Conservation (phyloP, 2,113 vertebrate genomes). For the Nerophis lumbriciformis region DNA sequence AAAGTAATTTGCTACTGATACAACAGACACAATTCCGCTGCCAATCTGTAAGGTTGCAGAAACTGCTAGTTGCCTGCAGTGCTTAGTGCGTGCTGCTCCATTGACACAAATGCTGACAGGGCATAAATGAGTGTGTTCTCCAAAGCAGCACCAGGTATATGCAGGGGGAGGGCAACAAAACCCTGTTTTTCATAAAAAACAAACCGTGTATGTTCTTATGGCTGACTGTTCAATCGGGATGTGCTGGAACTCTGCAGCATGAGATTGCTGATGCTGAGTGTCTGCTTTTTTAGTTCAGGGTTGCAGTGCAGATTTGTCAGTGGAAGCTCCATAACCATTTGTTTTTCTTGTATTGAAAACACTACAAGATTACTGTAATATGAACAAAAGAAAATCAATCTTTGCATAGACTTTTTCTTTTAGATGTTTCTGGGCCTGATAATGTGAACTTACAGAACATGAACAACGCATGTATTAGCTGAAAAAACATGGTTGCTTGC, state of each 20-base stretch:
- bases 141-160: slow-evolving; percentile 27
- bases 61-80: slow-evolving; percentile 14
- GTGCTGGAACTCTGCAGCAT: not conserved
- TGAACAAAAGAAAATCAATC: too few relatives aligned
- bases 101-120: slow-evolving; percentile 38
- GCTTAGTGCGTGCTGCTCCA: slow-evolving; percentile 21
- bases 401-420: too few relatives aligned
- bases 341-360: too few relatives aligned
- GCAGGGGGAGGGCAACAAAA: not conserved
- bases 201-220: not conserved
- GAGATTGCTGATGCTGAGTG: slow-evolving; percentile 3
- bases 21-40: not conserved
- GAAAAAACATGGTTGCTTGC: too few relatives aligned
- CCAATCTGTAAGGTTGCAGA: slow-evolving; percentile 10
- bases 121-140: slow-evolving; percentile 19
- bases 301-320: not conserved
- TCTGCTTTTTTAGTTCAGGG: slow-evolving; percentile 10
- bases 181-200: not conserved
- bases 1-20: not conserved
- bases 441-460: too few relatives aligned
- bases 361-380: too few relatives aligned
- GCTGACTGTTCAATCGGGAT: slow-evolving; percentile 7
- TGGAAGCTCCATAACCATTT: not conserved
- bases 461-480: too few relatives aligned
- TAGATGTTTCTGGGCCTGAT: too few relatives aligned